A percentile compares a stretch with the other conserved stretches of the same genome.
Evolutionary conservation across 1,140 invertebrate species (phyloP).

Genomic region (Oryzaephilus surinamensis): DNA sequence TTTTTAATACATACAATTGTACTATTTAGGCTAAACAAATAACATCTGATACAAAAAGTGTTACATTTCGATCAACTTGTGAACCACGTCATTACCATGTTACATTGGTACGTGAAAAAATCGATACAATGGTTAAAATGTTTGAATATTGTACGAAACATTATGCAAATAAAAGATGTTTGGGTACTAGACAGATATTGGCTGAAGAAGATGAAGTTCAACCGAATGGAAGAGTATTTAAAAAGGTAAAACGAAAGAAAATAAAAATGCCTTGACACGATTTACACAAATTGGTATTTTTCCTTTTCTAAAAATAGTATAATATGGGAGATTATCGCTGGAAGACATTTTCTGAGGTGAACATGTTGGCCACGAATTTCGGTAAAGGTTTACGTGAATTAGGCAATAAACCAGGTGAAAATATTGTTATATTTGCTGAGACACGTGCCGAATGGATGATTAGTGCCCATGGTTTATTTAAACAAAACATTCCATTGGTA

Average conservation of each 20-base stretch:
- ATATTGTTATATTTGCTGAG: constrained; percentile 91
- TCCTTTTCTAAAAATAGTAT: constrained; percentile 45
- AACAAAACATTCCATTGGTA: constrained; percentile 85
- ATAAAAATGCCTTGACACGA: neutral
- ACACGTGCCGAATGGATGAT: constrained; percentile 96
- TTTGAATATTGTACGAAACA: constrained; percentile 64
- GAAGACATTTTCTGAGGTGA: constrained; percentile 75
- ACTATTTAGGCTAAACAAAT: constrained; percentile 43
- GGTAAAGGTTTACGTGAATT: constrained; percentile 62
- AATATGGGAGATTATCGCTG: constrained; percentile 90
- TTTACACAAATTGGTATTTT: neutral
- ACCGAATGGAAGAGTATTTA: constrained; percentile 88
- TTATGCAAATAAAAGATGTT: constrained; percentile 62
- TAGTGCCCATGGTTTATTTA: constrained; percentile 86
- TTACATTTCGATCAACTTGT: constrained; percentile 64
- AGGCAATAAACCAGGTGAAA: constrained; percentile 44
- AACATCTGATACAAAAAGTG: constrained; percentile 42
- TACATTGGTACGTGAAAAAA: constrained; percentile 59
- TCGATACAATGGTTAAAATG: constrained; percentile 81
- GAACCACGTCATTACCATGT: constrained; percentile 56
- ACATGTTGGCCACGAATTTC: constrained; percentile 61
- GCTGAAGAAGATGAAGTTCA: constrained; percentile 90
- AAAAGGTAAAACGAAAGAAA: constrained; percentile 84
- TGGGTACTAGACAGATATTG: constrained; percentile 85
- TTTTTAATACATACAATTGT: too few relatives aligned